phyloP scores from a whole-genome alignment of 2,113 vertebrate genomes.

The Colaptes auratus region DNA sequence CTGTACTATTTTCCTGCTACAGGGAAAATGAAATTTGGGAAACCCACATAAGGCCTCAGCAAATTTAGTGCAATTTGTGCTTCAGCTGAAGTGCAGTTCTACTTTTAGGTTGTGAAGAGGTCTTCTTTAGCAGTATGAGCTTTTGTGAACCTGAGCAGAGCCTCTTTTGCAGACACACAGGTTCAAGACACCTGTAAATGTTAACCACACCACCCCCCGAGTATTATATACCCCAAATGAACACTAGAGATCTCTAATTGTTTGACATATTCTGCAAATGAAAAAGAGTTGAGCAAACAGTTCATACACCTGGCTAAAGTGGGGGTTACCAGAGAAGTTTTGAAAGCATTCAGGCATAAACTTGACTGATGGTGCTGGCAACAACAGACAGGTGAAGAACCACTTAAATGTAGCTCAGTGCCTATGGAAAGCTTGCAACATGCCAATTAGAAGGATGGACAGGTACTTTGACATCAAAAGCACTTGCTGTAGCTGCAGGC shows the following conservation, averaged over 20 bases:
- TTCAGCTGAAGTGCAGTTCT: background rate
- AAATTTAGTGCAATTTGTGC: background rate
- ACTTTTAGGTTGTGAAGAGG: background rate
- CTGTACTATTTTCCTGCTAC: background rate
- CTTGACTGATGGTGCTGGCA: background rate
- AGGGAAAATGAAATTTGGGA: background rate
- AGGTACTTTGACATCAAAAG: background rate
- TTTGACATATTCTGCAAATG: background rate
- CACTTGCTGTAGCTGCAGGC: fast-evolving
- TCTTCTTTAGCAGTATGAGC: background rate
- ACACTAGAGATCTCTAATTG: background rate
- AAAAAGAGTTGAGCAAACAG: background rate
- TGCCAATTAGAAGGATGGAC: background rate
- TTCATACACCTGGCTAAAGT: background rate
- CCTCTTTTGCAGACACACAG: background rate
- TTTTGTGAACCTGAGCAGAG: background rate
- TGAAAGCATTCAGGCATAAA: background rate
- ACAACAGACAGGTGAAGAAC: background rate
- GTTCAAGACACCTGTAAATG: background rate
- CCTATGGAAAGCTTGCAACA: background rate
- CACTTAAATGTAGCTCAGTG: background rate
- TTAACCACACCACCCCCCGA: background rate
- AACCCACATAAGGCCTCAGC: background rate
- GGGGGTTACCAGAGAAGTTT: fast-evolving
- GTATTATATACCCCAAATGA: background rate